Conservation (phyloP, 1,140 invertebrate genomes). For the Diachasmimorpha longicaudata region DNA sequence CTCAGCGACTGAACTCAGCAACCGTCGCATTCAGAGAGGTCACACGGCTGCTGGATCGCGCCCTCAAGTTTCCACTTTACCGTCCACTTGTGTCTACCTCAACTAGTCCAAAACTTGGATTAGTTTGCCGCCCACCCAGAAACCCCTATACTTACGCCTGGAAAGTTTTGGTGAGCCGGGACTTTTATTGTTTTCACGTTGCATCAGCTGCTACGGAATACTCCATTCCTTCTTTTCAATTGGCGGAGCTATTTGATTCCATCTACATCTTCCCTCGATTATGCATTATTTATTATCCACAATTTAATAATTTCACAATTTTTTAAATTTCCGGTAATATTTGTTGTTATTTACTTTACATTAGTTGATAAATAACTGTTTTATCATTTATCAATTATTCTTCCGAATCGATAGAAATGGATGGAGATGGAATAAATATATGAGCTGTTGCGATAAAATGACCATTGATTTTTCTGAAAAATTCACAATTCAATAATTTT, state of each 20-base stretch:
- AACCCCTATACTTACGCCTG: not conserved
- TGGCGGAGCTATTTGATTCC: not conserved
- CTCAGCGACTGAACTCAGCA: not conserved
- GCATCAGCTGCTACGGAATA: not conserved
- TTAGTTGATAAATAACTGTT: too few relatives aligned
- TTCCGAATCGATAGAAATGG: too few relatives aligned
- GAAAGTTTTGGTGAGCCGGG: not conserved
- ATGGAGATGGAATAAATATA: too few relatives aligned
- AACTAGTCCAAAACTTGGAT: constrained; percentile 45
- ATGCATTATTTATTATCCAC: too few relatives aligned
- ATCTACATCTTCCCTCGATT: too few relatives aligned
- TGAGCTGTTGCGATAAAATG: too few relatives aligned
- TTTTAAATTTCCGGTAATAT: too few relatives aligned
- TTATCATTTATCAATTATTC: too few relatives aligned
- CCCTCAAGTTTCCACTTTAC: constrained; percentile 32
- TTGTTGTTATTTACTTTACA: too few relatives aligned
- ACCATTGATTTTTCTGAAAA: too few relatives aligned
- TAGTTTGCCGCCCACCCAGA: constrained; percentile 40
- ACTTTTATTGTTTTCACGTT: not conserved
- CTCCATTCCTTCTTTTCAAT: not conserved
- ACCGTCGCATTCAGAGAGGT: constrained; percentile 7
- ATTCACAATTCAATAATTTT: too few relatives aligned
- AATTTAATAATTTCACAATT: too few relatives aligned
- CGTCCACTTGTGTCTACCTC: constrained; percentile 26
- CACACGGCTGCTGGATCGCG: not conserved